Evolutionary conservation across 2,113 vertebrate genomes (phyloP), one percentile per base, ranked within the genome.

Genomic region (Eublepharis macularius): DNA sequence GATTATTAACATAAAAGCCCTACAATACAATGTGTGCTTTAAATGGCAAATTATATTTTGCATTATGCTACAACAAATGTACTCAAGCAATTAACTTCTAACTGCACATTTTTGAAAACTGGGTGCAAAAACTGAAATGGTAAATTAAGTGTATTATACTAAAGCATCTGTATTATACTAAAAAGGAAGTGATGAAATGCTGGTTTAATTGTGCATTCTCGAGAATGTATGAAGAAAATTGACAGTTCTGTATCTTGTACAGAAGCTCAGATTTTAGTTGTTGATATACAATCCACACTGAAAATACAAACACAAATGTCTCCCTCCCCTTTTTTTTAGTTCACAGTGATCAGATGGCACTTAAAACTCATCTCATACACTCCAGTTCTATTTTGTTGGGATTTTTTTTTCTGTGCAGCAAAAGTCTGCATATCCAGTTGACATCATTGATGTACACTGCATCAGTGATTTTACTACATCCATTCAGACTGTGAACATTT

Each of bases 1-100:
- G 6, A 65, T 83, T 70, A 60, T 83, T 78, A 83, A 83, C n/a
- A 83, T 78, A 49, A 78, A 51, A 65, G 4, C 51, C n/a, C 16
- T 41, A 73, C 60, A 80, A 34, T 79, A 66, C 24, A 80, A 47
- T 49, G 45, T 89, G 29, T 68, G 47, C 41, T 79, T 89, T 65
- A 75, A 69, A 82, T 54, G 41, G 57, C 47, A 75, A 74, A 83
- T 83, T 89, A 79, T n/a, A 45, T 80, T 80, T 86, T 83, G 60
- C 47, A 76, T 76, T 86, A 76, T 69, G 21, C 24, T 43, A 16
- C 26, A 76, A 51, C 69, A 80, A 83, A 86, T 76, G 29, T 65
- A 26, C 49, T 86, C 70, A 60, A 80, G 78, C 16, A 57, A 86
- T 80, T 86, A 89, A 86, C 29, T 76, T 83, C n/a, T 69, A 86